Evolutionary conservation across 2,113 vertebrate species (phyloP), one percentile per base, ranked within the genome.

Genomic region (Motacilla tschutschensis): DNA sequence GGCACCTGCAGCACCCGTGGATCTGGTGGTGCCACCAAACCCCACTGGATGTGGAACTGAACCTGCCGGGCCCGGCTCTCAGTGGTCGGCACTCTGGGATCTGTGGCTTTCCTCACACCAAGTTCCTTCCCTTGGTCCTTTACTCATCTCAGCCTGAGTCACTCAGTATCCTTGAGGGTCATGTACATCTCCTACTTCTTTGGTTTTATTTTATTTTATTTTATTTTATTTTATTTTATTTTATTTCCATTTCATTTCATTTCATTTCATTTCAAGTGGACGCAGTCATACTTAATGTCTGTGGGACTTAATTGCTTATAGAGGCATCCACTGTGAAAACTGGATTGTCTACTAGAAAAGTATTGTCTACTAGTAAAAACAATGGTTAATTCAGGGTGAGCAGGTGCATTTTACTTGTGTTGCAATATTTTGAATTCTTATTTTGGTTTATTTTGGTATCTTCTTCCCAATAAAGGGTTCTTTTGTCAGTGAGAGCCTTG

Each of bases 11-110:
- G 26, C 25, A 15, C 25, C 1, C 3, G 0, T 3, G 38, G 53
- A 1, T 10, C 25, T 1, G 36, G 35, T 0, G 13, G 6, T 51
- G 31, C 48, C 35, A 9, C 10, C 26, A 16, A 24, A 29, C 11
- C n/a, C 5, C 0, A 1, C 13, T 25, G 6, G 3, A 1, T 3
- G 19, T 13, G 22, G 46, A 1, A 1, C 20, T 8, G 28, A 57
- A 2, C 18, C 20, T 11, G 29, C 72, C 5, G 51, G 6, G 12
- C 18, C n/a, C 14, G 29, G 6, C 35, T 41, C 5, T 1, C 51
- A 10, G 15, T 8, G 43, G 28, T 31, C 29, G 50, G 6, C 5
- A 0, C 3, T 31, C 14, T 21, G 38, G 9, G 6, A 7, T 6
- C n/a, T 28, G 4, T 6, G 2, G 7, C 0, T 36, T 35, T 31